These are phyloP conservation scores for Carabus problematicus DNA, from an alignment of 2,888 invertebrate species.

Conservation along the genomic window DNA sequence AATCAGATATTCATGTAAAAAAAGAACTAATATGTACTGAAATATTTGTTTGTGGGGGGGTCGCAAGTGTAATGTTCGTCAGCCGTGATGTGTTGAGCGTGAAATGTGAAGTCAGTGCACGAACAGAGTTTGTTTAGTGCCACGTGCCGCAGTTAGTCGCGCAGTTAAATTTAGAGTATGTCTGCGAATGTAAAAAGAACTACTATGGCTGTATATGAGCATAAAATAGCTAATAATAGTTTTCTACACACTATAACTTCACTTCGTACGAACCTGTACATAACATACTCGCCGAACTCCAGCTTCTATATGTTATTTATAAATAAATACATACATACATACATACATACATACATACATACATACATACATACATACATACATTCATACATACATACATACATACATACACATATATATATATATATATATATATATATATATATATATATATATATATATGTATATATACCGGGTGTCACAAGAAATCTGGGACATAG, in stretches of 20 bases:
- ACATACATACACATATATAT: too few species aligned
- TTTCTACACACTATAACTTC: background rate
- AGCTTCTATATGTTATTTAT: slow-evolving; percentile 15
- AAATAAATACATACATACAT: slow-evolving; percentile 7
- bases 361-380: slow-evolving; percentile 20
- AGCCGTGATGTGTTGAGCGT: too few species aligned
- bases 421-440: slow-evolving; percentile 22
- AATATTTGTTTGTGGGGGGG: too few species aligned
- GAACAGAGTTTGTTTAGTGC: too few species aligned
- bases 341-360: slow-evolving; percentile 17
- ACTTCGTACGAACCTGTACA: background rate
- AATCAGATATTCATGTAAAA: too few species aligned
- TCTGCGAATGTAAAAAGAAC: slow-evolving; percentile 17
- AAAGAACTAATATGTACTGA: too few species aligned
- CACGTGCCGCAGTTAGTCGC: too few species aligned
- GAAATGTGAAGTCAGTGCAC: too few species aligned
- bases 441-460: slow-evolving; percentile 21
- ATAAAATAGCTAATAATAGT: slow-evolving; percentile 29
- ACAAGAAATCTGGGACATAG: too few species aligned
- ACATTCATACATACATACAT: too few species aligned
- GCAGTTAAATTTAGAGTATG: background rate
- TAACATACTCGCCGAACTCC: background rate
- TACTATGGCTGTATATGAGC: slow-evolving; percentile 25
- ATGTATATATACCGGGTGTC: too few species aligned
- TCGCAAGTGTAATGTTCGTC: too few species aligned